Percentiles rank a stretch among this genome's conserved stretches.
These are phyloP conservation scores for Amphibalanus amphitrite DNA, from an alignment of 1,140 invertebrate genomes.

Conservation along the genomic window DNA sequence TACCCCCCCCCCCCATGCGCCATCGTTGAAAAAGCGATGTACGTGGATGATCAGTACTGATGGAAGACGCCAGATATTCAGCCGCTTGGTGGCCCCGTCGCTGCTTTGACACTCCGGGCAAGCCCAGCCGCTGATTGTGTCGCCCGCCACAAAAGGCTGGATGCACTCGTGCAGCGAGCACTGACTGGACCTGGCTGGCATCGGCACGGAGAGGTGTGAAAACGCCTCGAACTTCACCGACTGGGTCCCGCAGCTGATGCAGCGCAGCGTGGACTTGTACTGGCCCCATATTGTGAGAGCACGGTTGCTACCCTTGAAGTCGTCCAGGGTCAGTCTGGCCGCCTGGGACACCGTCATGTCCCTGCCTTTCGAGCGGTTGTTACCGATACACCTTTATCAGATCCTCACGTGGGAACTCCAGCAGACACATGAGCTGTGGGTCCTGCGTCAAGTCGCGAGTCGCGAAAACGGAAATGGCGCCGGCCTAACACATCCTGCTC, in stretches of 20 bases:
- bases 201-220: slow-evolving; percentile 43
- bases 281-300: slow-evolving; percentile 75
- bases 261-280: slow-evolving; percentile 62
- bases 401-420: slow-evolving; percentile 82
- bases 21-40: slow-evolving; percentile 55
- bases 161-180: slow-evolving; percentile 65
- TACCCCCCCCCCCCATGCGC: slow-evolving; percentile 54
- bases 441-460: slow-evolving; percentile 81
- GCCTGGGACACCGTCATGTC: slow-evolving; percentile 29
- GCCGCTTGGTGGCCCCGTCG: slow-evolving; percentile 43
- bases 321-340: slow-evolving; percentile 49
- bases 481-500: slow-evolving; percentile 47
- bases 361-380: slow-evolving; percentile 20
- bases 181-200: slow-evolving; percentile 29
- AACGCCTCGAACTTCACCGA: slow-evolving; percentile 80
- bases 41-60: slow-evolving; percentile 51
- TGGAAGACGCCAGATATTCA: slow-evolving; percentile 56
- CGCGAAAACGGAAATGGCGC: slow-evolving; percentile 57
- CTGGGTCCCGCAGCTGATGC: slow-evolving; percentile 48
- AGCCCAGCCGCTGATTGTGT: slow-evolving; percentile 59
- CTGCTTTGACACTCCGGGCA: slow-evolving; percentile 66
- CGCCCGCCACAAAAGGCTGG: slow-evolving; percentile 55
- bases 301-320: slow-evolving; percentile 46
- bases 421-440: slow-evolving; percentile 71
- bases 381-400: slow-evolving; percentile 41